phyloP scores from a whole-genome alignment of 2,888 invertebrate species.

The Drosophila koepferae region DNA sequence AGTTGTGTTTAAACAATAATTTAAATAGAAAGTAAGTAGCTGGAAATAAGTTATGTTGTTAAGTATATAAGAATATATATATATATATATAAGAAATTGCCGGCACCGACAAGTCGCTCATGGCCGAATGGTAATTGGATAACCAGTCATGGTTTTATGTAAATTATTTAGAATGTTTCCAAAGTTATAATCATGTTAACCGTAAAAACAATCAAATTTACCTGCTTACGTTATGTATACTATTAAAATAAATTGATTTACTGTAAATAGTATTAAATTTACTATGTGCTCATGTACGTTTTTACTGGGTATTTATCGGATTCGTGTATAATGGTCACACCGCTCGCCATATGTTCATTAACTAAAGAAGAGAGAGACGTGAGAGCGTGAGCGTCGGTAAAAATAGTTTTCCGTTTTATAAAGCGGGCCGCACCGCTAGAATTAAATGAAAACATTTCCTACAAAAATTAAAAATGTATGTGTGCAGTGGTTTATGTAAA shows the following conservation, averaged over 20 bases:
- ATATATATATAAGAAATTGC: neutral
- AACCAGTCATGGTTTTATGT: neutral
- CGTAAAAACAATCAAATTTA: neutral
- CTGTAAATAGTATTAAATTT: neutral
- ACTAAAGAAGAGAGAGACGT: constrained; percentile 22
- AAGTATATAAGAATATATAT: too few relatives aligned
- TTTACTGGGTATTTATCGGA: constrained; percentile 6
- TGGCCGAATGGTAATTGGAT: neutral
- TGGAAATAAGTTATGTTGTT: neutral
- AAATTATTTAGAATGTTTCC: neutral
- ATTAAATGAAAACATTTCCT: constrained; percentile 22
- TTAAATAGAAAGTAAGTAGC: constrained; percentile 37
- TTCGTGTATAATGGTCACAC: constrained; percentile 31
- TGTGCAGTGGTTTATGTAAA: constrained; percentile 8
- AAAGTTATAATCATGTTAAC: too few relatives aligned
- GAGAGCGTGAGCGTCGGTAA: constrained; percentile 50
- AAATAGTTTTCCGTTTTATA: constrained; percentile 43
- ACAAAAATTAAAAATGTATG: constrained; percentile 19
- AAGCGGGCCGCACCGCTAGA: constrained; percentile 22
- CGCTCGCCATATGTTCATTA: constrained; percentile 49
- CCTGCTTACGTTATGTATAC: too few relatives aligned
- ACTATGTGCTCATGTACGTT: too few relatives aligned
- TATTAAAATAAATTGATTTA: neutral
- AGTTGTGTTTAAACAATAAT: neutral
- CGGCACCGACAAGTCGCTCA: neutral